Evolutionary conservation across 2,888 invertebrate genomes (phyloP), one percentile per base, ranked within the genome.

Genomic region (Drosophila macrospina): DNA sequence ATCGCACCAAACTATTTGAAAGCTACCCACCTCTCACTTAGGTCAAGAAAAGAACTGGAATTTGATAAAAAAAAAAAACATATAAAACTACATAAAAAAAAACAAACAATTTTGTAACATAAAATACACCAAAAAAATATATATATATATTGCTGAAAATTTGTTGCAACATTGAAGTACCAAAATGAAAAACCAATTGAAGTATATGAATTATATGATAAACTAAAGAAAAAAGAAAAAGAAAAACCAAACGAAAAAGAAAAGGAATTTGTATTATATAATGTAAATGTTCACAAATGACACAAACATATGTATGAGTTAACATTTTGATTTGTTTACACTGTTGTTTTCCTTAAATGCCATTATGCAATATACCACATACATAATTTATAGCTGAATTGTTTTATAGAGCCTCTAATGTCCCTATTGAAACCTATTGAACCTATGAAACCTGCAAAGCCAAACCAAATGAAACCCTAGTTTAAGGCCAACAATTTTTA

Each of bases 121-220:
- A 57, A 57, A 10, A 2, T 42, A 42, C 36, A 10, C 15, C 7
- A n/a, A 28, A 36, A 16, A 24, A 39, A 42, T n/a, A 48, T 24
- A 28, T 36, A 26, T 56, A n/a, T 65, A 48, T 65, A 78, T 54
- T 74, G 62, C 68, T 59, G 48, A 71, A 72, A 78, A 86, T 86
- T 87, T 84, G 86, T 87, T 87, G 86, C 86, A 87, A 87, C 86
- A 87, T 87, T 87, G 88, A 87, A 87, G 85, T 72, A 89, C 87
- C 69, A 62, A 80, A 80, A 80, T 73, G 54, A 66, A 67, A 64
- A 8, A 42, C 32, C 63, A 61, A 59, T 42, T 44, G 41, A 63
- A 20, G 10, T 26, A 57, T 5, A 4, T 16, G 6, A 34, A 32
- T n/a, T 15, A 50, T 4, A 36, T 42, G 8, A 45, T 50, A 47